A percentile compares a stretch with the other conserved stretches of the same genome.
Evolutionary conservation across 2,888 invertebrate genomes (phyloP).

Genomic region (Zygothrica quintamaculata): DNA sequence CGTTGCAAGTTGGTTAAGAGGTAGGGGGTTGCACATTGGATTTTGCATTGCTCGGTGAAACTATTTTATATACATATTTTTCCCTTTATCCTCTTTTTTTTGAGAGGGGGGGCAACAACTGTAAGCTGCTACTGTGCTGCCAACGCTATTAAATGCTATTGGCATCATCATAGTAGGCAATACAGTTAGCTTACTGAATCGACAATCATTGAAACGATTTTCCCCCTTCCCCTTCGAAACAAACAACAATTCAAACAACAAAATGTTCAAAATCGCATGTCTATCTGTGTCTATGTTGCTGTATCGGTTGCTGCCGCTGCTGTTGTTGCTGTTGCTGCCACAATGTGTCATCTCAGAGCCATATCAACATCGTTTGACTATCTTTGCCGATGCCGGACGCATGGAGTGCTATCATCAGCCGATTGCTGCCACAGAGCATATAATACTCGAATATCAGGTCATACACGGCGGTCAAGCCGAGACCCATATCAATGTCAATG

Average conservation of each 20-base stretch:
- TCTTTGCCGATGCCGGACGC: slow-evolving; percentile 89
- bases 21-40: too few species aligned
- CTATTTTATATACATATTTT: too few species aligned
- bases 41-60: too few species aligned
- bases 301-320: slow-evolving; percentile 9
- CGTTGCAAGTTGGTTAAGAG: too few species aligned
- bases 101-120: slow-evolving; percentile 12
- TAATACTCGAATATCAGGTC: slow-evolving; percentile 91
- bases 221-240: slow-evolving; percentile 9
- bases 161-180: slow-evolving; percentile 36
- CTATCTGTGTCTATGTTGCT: not conserved
- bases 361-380: slow-evolving; percentile 85
- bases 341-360: slow-evolving; percentile 52
- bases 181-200: slow-evolving; percentile 16
- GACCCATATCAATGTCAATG: slow-evolving; percentile 91
- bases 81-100: too few species aligned
- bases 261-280: slow-evolving; percentile 54
- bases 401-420: slow-evolving; percentile 91
- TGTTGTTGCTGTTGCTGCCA: slow-evolving; percentile 25
- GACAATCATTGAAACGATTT: slow-evolving; percentile 29
- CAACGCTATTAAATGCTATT: slow-evolving; percentile 53
- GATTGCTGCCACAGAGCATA: slow-evolving; percentile 86
- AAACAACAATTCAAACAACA: slow-evolving; percentile 26
- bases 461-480: slow-evolving; percentile 93
- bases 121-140: slow-evolving; percentile 20